Evolutionary conservation across 2,113 vertebrate genomes (phyloP).

Genomic region (Mesoclemmys tuberculata): DNA sequence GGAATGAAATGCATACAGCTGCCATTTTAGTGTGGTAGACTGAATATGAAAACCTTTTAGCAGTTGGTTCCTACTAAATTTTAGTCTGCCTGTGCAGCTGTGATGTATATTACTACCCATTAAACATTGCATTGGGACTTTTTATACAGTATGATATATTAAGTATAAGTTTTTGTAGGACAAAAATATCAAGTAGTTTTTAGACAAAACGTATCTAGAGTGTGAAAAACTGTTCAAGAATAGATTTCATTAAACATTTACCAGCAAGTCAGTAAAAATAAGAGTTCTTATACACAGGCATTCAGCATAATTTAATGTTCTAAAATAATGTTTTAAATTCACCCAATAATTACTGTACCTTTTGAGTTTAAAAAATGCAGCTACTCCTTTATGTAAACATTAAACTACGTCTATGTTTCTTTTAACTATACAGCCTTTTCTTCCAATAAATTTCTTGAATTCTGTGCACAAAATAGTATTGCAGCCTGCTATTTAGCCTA

Average conservation of each 20-base stretch:
- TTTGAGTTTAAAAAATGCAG: conserved; percentile 64
- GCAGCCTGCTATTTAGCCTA: conserved; percentile 87
- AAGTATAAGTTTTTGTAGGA: conserved; percentile 73
- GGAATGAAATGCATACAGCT: not conserved
- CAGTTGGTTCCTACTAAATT: conserved; percentile 48
- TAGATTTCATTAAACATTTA: conserved; percentile 69
- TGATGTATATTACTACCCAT: conserved; percentile 66
- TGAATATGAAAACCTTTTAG: conserved; percentile 25
- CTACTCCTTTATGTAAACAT: conserved; percentile 73
- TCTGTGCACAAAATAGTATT: conserved; percentile 82
- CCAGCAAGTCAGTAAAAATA: conserved; percentile 70
- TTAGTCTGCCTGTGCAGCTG: conserved; percentile 38
- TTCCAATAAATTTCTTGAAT: conserved; percentile 72
- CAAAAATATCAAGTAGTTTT: conserved; percentile 70
- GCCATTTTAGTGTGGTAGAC: not conserved
- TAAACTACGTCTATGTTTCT: conserved; percentile 73
- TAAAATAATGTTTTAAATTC: conserved; percentile 62
- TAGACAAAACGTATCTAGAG: conserved; percentile 70
- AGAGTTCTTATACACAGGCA: conserved; percentile 60
- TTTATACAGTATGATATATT: conserved; percentile 63
- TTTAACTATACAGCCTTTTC: conserved; percentile 65
- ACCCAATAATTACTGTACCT: conserved; percentile 65
- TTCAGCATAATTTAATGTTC: conserved; percentile 72
- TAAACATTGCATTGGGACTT: conserved; percentile 65
- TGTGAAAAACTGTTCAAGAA: conserved; percentile 72